These are phyloP conservation scores for Diabrotica virgifera DNA, from an alignment of 1,140 invertebrate species.

Conservation along the genomic window DNA sequence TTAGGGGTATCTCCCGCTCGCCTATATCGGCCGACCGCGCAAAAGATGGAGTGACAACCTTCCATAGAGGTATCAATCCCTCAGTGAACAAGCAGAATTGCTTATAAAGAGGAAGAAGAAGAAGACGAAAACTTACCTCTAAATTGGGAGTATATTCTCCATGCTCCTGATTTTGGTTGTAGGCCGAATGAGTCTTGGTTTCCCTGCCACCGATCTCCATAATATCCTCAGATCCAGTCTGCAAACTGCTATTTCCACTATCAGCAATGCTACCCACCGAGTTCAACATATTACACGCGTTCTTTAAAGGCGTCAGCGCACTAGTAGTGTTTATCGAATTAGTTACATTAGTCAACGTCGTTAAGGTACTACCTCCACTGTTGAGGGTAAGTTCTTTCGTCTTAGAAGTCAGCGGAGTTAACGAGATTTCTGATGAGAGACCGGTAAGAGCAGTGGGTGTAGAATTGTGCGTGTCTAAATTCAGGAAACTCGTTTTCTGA, in stretches of 20 bases:
- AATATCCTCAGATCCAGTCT: conserved; percentile 7
- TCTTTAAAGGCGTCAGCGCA: conserved; percentile 14
- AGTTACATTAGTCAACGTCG: conserved; percentile 3
- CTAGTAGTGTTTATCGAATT: conserved; percentile 7
- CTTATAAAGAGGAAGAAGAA: too few relatives aligned
- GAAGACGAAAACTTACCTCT: too few relatives aligned
- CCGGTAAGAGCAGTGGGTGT: conserved; percentile 17
- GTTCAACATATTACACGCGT: conserved; percentile 1
- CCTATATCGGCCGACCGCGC: too few relatives aligned
- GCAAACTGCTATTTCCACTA: conserved; percentile 6
- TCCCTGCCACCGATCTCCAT: conserved; percentile 17
- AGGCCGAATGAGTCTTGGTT: conserved; percentile 1
- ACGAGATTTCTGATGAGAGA: conserved; percentile 29
- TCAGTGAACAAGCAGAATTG: too few relatives aligned
- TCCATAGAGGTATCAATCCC: too few relatives aligned
- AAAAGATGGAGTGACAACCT: too few relatives aligned
- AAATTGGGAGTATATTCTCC: too few relatives aligned
- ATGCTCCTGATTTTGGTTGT: conserved; percentile 12
- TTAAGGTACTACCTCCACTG: conserved; percentile 10
- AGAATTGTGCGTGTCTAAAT: conserved; percentile 29
- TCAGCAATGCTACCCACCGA: not conserved
- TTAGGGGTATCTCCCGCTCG: too few relatives aligned
- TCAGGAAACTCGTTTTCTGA: conserved; percentile 25
- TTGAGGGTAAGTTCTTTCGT: not conserved
- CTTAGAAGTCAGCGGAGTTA: conserved; percentile 27